These are phyloP conservation scores for Oppia nitens DNA, from an alignment of 1,140 invertebrate genomes.

Conservation along the genomic window DNA sequence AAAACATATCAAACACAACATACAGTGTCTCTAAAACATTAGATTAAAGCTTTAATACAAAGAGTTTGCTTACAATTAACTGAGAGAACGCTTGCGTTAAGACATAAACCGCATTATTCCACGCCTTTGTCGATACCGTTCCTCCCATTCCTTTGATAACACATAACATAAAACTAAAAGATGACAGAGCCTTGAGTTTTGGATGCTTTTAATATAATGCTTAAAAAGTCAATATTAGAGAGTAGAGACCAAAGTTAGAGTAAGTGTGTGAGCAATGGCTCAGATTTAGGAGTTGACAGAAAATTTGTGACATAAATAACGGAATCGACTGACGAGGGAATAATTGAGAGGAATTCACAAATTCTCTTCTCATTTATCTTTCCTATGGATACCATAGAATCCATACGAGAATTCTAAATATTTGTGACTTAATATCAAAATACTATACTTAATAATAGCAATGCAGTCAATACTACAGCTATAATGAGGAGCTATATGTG, in stretches of 20 bases:
- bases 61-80: neutral
- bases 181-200: neutral
- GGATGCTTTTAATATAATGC: neutral
- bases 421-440: neutral
- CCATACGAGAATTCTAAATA: neutral
- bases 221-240: neutral
- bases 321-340: neutral
- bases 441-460: neutral
- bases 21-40: neutral
- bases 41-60: neutral
- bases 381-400: neutral
- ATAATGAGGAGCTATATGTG: too few species aligned
- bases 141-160: neutral
- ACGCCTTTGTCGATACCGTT: neutral
- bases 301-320: neutral
- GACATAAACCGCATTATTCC: neutral
- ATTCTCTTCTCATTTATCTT: neutral
- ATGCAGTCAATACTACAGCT: neutral
- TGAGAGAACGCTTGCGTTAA: neutral
- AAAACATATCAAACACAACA: too few species aligned
- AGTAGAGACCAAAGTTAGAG: neutral
- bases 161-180: too few species aligned
- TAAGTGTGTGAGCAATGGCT: neutral
- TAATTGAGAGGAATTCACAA: neutral
- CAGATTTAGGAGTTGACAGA: neutral